These are phyloP conservation scores for Plebejus anna DNA, from an alignment of 2,888 invertebrate species.

Conservation along the genomic window DNA sequence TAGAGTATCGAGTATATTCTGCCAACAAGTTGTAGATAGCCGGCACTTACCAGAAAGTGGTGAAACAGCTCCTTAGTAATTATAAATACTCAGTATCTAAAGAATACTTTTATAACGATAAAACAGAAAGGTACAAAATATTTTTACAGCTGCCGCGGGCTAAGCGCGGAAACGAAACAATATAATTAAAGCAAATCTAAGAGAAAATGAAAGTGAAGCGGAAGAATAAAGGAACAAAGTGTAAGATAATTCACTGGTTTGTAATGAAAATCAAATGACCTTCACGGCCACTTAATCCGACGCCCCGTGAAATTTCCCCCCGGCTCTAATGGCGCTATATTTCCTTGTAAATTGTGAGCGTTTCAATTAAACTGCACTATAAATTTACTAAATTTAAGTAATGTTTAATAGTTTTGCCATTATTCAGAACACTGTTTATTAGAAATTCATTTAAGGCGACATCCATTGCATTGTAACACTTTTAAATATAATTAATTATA, in stretches of 20 bases:
- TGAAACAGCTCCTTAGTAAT: too few relatives aligned
- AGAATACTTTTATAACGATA: background rate
- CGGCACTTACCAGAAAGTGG: too few relatives aligned
- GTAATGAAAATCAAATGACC: slow-evolving; percentile 34
- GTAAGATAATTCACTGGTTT: slow-evolving; percentile 29
- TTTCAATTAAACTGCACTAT: slow-evolving; percentile 27
- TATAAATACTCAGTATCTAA: background rate
- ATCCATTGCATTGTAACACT: too few relatives aligned
- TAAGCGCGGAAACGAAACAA: background rate
- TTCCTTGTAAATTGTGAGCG: slow-evolving; percentile 29
- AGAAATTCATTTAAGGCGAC: background rate
- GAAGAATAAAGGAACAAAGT: slow-evolving; percentile 24
- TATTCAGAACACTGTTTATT: background rate
- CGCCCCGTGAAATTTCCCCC: slow-evolving; percentile 30
- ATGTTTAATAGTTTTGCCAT: background rate
- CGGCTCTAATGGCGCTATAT: slow-evolving; percentile 31
- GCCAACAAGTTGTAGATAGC: too few relatives aligned
- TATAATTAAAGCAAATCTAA: slow-evolving; percentile 13
- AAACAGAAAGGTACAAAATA: background rate
- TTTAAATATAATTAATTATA: too few relatives aligned
- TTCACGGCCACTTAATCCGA: slow-evolving; percentile 34
- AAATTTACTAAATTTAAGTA: background rate
- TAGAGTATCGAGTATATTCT: too few relatives aligned
- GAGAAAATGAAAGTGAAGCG: slow-evolving; percentile 28
- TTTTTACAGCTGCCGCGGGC: background rate